These are phyloP conservation scores for Mythimna impura DNA, from an alignment of 2,888 invertebrate species.

Conservation along the genomic window DNA sequence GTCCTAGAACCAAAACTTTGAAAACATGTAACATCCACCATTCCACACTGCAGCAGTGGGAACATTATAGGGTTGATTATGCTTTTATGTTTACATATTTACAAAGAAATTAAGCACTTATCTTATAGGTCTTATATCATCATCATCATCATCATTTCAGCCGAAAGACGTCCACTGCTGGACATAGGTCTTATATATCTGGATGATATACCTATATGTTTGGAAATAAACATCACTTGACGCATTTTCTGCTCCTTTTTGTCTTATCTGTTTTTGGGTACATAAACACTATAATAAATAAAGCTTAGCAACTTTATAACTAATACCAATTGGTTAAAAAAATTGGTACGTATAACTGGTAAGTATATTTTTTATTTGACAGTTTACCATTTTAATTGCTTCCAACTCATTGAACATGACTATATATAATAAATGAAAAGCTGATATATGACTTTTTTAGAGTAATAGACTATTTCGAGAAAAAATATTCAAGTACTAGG, in stretches of 20 bases:
- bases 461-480: neutral
- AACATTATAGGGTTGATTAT: too few relatives aligned
- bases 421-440: neutral
- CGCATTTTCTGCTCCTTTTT: too few relatives aligned
- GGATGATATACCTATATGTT: too few relatives aligned
- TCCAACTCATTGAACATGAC: slow-evolving; percentile 9
- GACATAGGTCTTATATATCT: neutral
- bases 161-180: too few relatives aligned
- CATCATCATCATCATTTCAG: too few relatives aligned
- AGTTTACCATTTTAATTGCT: slow-evolving; percentile 19
- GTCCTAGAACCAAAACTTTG: too few relatives aligned
- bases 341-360: too few relatives aligned
- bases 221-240: neutral
- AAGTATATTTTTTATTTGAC: neutral
- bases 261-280: neutral
- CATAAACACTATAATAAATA: neutral
- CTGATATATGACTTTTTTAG: neutral
- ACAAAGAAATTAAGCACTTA: neutral
- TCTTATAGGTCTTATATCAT: neutral
- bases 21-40: too few relatives aligned
- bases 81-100: too few relatives aligned
- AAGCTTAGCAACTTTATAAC: neutral
- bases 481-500: slow-evolving; percentile 8
- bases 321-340: neutral
- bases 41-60: too few relatives aligned